Evolutionary conservation across 2,797 vertebrate genomes (phyloP), one percentile per base, ranked within the genome.

Genomic region (Halcyon smyrnensis): DNA sequence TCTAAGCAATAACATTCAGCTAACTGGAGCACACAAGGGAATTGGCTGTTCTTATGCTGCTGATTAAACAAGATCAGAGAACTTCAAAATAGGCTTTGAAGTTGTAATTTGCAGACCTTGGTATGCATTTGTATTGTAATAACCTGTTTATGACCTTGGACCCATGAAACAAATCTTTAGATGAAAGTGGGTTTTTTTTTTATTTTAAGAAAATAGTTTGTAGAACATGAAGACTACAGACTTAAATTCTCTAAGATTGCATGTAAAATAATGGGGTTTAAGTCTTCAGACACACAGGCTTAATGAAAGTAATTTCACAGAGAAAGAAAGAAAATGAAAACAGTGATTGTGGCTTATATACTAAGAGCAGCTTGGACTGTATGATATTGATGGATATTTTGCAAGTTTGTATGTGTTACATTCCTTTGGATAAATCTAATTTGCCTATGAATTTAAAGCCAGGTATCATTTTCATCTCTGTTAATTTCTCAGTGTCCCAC

Each of bases 11-110:
- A 96, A 76, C 70, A 34, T 78, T 92, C 71, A 53, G 41, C 70
- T 96, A 95, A 95, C 62, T 90, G 54, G 36, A 84, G 14, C 43
- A 73, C 89, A 79, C 87, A 41, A 76, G 92, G 79, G 94, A 95
- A 89, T 84, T 78, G 2, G 10, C 79, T 84, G 39, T 43, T 93
- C 14, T 88, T 87, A 91, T 62, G 82, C 57, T 78, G 76, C 91
- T 94, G 95, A 95, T 94, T 96, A 94, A 96, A 94, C 70, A 96
- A 90, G 91, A 96, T 94, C 69, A 94, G 37, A 95, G 59, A n/a
- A 30, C 62, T 84, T 94, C 88, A 78, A 91, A 89, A 62, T 23
- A 79, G n/a, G 21, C 45, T 96, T 96, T 93, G 53, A 59, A 90
- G 51, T 78, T 95, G 76, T 88, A 89, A 93, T 91, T 90, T 96